These are phyloP conservation scores for Sphenodon punctatus DNA, from an alignment of 2,797 vertebrate genomes.

Conservation along the genomic window DNA sequence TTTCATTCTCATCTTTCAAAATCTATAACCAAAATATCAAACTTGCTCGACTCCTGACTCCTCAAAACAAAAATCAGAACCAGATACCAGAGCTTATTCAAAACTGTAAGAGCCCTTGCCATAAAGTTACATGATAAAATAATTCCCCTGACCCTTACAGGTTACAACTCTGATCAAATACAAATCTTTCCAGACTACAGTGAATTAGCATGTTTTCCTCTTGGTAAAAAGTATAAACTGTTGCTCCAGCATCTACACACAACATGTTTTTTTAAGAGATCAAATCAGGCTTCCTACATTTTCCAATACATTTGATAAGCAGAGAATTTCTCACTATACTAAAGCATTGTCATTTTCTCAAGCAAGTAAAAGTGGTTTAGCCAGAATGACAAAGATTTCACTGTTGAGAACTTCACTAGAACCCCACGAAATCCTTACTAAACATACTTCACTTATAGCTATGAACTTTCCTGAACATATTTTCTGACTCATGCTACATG, in stretches of 20 bases:
- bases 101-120: too few species aligned
- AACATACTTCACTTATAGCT: not conserved
- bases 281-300: not conserved
- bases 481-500: not conserved
- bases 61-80: too few species aligned
- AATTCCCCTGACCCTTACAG: not conserved
- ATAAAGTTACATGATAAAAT: not conserved
- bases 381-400: not conserved
- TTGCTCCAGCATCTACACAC: not conserved
- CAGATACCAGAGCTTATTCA: not conserved
- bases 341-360: not conserved
- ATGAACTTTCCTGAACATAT: not conserved
- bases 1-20: too few species aligned
- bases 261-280: not conserved
- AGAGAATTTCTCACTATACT: not conserved
- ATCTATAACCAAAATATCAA: too few species aligned
- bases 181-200: not conserved
- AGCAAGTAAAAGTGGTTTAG: constrained; percentile 5
- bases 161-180: not conserved
- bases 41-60: too few species aligned
- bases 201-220: not conserved
- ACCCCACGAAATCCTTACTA: not conserved
- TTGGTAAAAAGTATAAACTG: too few species aligned
- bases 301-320: not conserved
- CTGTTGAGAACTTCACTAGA: not conserved